Percentiles rank a stretch among this genome's conserved stretches.
Conservation (phyloP, 2,888 invertebrate genomes). For the Ellobium chinense region DNA sequence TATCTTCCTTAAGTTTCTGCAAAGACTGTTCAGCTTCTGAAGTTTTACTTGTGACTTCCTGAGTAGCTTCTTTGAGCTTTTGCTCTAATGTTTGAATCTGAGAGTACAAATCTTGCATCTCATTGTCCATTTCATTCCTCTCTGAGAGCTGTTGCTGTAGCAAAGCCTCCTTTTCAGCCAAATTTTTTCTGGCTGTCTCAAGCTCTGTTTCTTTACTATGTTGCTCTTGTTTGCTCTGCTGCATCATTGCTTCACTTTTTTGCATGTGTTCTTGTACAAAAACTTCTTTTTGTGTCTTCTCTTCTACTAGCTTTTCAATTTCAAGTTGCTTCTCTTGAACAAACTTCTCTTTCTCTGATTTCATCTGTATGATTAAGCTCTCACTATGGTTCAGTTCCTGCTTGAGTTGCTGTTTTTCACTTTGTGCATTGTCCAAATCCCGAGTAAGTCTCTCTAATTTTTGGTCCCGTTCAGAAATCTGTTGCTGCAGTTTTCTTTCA, state of each 20-base stretch:
- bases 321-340: constrained; percentile 18
- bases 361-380: constrained; percentile 6
- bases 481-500: constrained; percentile 21
- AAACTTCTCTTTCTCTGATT: constrained; percentile 22
- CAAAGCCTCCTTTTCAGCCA: background rate
- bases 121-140: background rate
- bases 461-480: constrained; percentile 26
- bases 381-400: constrained; percentile 34
- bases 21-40: constrained; percentile 27
- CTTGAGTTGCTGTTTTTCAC: constrained; percentile 2
- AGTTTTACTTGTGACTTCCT: constrained; percentile 5
- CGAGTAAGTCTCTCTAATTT: background rate
- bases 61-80: background rate
- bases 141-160: background rate
- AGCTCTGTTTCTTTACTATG: constrained; percentile 29
- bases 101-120: constrained; percentile 4
- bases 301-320: constrained; percentile 17
- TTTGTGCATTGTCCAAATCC: constrained; percentile 10
- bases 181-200: background rate
- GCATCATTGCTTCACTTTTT: constrained; percentile 32
- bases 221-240: constrained; percentile 1
- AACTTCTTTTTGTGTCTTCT: constrained; percentile 21
- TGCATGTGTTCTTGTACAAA: constrained; percentile 26
- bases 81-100: constrained; percentile 15
- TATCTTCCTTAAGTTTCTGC: constrained; percentile 22